These are phyloP conservation scores for Tanaodytes sp. DNA, from an alignment of 2,888 invertebrate genomes.

Conservation along the genomic window DNA sequence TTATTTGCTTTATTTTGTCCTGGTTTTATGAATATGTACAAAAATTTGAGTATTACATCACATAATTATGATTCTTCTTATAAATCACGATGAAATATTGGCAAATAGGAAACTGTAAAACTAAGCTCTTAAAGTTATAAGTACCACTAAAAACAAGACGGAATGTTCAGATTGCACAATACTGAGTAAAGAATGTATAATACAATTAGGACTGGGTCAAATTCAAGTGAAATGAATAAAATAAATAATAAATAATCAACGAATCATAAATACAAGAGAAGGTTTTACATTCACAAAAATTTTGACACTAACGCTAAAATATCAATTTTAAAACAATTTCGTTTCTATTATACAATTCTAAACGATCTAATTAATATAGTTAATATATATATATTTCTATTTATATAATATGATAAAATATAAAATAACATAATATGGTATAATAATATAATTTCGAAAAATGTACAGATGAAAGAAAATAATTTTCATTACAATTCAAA, in stretches of 20 bases:
- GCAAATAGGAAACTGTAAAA: slow-evolving; percentile 62
- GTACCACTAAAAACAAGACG: slow-evolving; percentile 57
- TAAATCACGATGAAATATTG: slow-evolving; percentile 63
- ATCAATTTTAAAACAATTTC: background rate
- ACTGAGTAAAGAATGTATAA: slow-evolving; percentile 63
- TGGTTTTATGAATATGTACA: slow-evolving; percentile 72
- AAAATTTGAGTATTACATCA: slow-evolving; percentile 68
- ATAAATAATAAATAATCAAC: slow-evolving; percentile 69
- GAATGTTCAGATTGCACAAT: slow-evolving; percentile 72
- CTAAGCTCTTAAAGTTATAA: slow-evolving; percentile 54
- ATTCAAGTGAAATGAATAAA: slow-evolving; percentile 62
- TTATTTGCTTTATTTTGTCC: slow-evolving; percentile 70
- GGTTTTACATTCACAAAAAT: slow-evolving; percentile 21
- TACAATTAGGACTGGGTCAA: slow-evolving; percentile 61
- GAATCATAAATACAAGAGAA: slow-evolving; percentile 56
- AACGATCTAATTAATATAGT: no score
- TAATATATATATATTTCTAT: no score
- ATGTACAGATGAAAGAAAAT: no score
- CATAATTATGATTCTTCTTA: slow-evolving; percentile 60
- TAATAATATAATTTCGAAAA: no score
- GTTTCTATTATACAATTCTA: no score
- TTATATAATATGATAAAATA: no score
- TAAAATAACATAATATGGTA: no score
- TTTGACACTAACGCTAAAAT: slow-evolving; percentile 32
- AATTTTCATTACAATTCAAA: slow-evolving; percentile 5